Conservation (phyloP, 1,140 invertebrate genomes). For the Ericerus pela region DNA sequence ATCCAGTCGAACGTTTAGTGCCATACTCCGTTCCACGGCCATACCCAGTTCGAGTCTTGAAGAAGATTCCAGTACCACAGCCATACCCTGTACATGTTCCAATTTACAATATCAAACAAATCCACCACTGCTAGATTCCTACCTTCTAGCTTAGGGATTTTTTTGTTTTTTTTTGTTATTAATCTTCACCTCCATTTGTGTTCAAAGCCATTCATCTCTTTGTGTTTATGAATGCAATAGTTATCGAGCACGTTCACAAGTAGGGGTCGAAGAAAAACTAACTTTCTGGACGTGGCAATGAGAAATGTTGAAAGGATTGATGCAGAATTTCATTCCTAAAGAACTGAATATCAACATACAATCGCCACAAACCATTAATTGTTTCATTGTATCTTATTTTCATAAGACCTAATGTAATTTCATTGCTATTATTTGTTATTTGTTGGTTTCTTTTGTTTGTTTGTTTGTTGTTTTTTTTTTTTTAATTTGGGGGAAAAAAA, state of each 20-base stretch:
- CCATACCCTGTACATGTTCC: constrained; percentile 1
- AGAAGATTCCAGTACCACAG: neutral
- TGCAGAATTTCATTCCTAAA: too few species aligned
- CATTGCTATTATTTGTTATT: too few species aligned
- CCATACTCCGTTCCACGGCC: neutral
- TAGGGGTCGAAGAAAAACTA: too few species aligned
- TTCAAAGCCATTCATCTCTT: neutral
- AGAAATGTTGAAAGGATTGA: neutral
- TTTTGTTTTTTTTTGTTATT: neutral
- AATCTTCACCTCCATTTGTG: neutral
- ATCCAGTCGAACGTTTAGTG: neutral
- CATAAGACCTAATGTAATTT: too few species aligned
- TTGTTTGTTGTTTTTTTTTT: too few species aligned
- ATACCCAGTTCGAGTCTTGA: neutral
- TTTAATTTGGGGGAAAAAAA: too few species aligned
- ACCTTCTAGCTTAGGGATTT: neutral
- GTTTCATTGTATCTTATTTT: too few species aligned
- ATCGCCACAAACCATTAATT: too few species aligned
- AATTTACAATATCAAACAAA: neutral
- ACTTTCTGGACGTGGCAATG: neutral
- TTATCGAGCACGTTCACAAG: too few species aligned
- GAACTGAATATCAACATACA: too few species aligned
- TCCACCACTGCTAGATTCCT: neutral
- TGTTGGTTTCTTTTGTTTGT: too few species aligned
- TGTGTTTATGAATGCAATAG: neutral